Evolutionary conservation across 53 echinoderm and acorn worm species (phyloP).

Genomic region (Actinopyga echinites): DNA sequence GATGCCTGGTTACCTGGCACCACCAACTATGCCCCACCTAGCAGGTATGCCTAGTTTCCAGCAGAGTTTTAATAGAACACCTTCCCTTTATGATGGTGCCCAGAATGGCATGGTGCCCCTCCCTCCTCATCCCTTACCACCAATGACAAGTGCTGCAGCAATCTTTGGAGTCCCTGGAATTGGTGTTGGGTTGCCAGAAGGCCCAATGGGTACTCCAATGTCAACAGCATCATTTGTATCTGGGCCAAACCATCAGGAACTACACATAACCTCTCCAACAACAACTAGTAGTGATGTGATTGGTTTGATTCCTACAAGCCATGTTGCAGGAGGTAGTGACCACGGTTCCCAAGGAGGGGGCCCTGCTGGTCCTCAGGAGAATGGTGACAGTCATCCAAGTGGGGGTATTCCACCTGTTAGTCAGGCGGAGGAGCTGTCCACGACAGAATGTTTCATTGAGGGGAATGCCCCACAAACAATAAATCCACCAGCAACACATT

Average conservation of each 20-base stretch:
- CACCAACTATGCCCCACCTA: background rate
- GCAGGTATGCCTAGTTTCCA: conserved; percentile 32
- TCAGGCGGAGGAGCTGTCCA: too few species aligned
- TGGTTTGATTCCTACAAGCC: background rate
- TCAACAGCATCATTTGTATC: conserved; percentile 12
- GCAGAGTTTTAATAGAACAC: conserved; percentile 31
- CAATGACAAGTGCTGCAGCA: conserved; percentile 25
- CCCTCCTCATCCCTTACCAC: conserved; percentile 1
- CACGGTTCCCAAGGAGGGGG: too few species aligned
- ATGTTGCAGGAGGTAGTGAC: background rate
- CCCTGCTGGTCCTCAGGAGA: too few species aligned
- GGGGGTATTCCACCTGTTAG: too few species aligned
- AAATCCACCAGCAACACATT: too few species aligned
- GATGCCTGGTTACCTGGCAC: background rate
- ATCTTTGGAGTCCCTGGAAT: conserved; percentile 26
- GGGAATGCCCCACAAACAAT: too few species aligned
- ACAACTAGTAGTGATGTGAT: conserved; percentile 8
- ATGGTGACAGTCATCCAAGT: too few species aligned
- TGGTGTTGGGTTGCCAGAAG: conserved; percentile 19
- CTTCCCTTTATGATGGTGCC: conserved; percentile 13
- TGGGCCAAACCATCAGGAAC: background rate
- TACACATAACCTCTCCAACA: conserved; percentile 5
- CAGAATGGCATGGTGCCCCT: conserved; percentile 39
- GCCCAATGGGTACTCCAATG: conserved; percentile 1
- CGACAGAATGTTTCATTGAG: too few species aligned